Percentiles rank a stretch among this genome's conserved stretches.
Evolutionary conservation across 2,113 vertebrate genomes (phyloP).

Genomic region (Gavia stellata): DNA sequence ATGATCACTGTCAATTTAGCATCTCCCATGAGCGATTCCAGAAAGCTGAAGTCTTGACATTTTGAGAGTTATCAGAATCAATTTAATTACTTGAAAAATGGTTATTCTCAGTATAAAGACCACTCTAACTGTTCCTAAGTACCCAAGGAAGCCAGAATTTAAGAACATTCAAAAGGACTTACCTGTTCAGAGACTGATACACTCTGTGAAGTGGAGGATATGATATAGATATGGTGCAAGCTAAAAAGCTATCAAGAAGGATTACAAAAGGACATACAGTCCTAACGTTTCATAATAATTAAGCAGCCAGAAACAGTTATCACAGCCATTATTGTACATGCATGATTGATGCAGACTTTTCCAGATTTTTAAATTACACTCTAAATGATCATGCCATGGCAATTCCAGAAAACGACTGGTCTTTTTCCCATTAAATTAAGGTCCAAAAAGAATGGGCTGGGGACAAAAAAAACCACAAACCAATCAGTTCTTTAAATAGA

Average conservation of each 20-base stretch:
- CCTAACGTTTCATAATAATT: conserved; percentile 4
- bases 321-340: not conserved
- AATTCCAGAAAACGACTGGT: not conserved
- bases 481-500: not conserved
- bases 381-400: not conserved
- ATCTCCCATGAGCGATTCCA: not conserved
- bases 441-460: not conserved
- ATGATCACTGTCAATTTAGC: conserved; percentile 32
- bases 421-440: not conserved
- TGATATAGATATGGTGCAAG: not conserved
- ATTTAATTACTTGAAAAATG: conserved; percentile 50
- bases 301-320: conserved; percentile 2
- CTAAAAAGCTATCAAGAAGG: not conserved
- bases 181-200: not conserved
- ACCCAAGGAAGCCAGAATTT: not conserved
- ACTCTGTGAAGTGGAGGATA: not conserved
- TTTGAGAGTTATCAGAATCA: conserved; percentile 27
- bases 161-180: not conserved
- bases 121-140: not conserved
- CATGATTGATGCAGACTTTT: not conserved
- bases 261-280: not conserved
- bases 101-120: conserved; percentile 29
- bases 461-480: not conserved
- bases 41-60: conserved; percentile 23
- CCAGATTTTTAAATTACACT: conserved; percentile 6